phyloP scores from a whole-genome alignment of 92 coral and sea anemone genomes.

The Epizoanthus illoricatus region DNA sequence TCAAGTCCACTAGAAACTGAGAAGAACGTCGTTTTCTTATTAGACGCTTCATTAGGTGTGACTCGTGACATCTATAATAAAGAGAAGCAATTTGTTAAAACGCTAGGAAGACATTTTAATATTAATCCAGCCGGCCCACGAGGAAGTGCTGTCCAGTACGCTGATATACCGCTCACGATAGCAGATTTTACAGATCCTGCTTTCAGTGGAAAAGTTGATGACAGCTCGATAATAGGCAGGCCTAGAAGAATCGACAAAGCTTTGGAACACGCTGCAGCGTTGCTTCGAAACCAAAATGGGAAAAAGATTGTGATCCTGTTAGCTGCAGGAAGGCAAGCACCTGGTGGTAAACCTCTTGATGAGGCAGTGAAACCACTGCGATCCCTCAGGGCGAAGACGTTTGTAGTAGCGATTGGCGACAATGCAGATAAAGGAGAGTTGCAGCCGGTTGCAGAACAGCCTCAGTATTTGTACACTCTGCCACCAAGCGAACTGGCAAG shows the following conservation, averaged over 20 bases:
- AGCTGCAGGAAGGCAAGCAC: conserved; percentile 31
- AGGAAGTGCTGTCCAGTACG: conserved; percentile 41
- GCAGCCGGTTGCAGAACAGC: conserved; percentile 7
- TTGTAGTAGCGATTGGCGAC: conserved; percentile 29
- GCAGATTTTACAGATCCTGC: conserved; percentile 31
- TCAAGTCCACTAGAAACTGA: conserved; percentile 11
- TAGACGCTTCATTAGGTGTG: conserved; percentile 72
- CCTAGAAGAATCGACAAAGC: conserved; percentile 39
- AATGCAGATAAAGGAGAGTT: background rate
- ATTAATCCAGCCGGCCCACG: conserved; percentile 38
- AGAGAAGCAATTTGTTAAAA: conserved; percentile 68
- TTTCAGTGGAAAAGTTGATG: conserved; percentile 27
- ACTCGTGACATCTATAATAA: conserved; percentile 40
- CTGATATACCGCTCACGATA: background rate
- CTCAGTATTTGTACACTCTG: conserved; percentile 12
- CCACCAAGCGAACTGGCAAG: conserved; percentile 4
- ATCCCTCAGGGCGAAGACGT: conserved; percentile 11
- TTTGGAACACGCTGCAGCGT: conserved; percentile 25
- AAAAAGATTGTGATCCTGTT: conserved; percentile 33
- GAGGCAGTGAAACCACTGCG: conserved; percentile 33
- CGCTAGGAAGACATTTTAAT: conserved; percentile 25
- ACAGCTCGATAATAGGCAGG: conserved; percentile 2
- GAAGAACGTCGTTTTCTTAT: conserved; percentile 58
- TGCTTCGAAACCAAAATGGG: conserved; percentile 23
- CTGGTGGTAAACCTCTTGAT: conserved; percentile 25